Evolutionary conservation across 2,888 invertebrate species (phyloP).

Genomic region (Drosophila demipolita): DNA sequence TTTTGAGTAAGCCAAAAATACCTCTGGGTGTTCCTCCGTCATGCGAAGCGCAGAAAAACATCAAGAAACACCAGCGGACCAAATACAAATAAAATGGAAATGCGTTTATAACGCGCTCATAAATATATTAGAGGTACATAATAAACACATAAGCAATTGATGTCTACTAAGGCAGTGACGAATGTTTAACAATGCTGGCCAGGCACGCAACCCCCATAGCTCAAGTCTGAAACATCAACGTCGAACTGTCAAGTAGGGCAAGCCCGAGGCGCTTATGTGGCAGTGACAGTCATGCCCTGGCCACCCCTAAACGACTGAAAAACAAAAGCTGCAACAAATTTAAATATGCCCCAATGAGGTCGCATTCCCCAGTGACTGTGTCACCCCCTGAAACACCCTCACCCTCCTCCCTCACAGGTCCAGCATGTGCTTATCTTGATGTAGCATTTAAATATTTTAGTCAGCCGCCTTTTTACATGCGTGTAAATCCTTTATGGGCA

Average conservation of each 20-base stretch:
- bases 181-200: conserved; percentile 59
- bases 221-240: neutral
- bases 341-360: conserved; percentile 56
- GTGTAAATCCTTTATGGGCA: conserved; percentile 78
- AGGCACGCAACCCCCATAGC: conserved; percentile 5
- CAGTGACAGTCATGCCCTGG: conserved; percentile 52
- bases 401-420: neutral
- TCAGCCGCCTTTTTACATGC: conserved; percentile 68
- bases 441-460: conserved; percentile 73
- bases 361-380: conserved; percentile 19
- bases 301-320: conserved; percentile 26
- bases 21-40: conserved; percentile 65
- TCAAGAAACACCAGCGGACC: conserved; percentile 32
- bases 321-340: conserved; percentile 72
- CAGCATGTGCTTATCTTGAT: conserved; percentile 38
- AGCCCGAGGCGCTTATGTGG: conserved; percentile 64
- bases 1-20: conserved; percentile 63
- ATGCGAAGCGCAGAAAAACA: conserved; percentile 12
- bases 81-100: conserved; percentile 75
- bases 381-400: neutral
- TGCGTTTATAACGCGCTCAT: conserved; percentile 80
- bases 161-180: conserved; percentile 67
- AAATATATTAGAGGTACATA: conserved; percentile 79
- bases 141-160: conserved; percentile 76
- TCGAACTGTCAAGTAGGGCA: conserved; percentile 67